Conservation (phyloP, 2,888 invertebrate genomes). For the Dendrolimus houi region DNA sequence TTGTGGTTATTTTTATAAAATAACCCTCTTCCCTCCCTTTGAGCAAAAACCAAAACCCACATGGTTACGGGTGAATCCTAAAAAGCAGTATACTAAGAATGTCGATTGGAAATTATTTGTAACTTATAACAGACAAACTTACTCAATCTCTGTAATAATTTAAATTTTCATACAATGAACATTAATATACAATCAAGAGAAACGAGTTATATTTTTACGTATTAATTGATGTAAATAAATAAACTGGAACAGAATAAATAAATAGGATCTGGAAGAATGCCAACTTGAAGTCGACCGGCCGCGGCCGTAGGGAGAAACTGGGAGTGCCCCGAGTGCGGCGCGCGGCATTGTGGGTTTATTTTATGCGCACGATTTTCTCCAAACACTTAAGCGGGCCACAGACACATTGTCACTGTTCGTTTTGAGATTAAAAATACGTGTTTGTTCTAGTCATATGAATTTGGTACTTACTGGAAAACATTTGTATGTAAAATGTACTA, state of each 20-base stretch:
- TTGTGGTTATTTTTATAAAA: too few species aligned
- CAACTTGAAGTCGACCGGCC: slow-evolving; percentile 23
- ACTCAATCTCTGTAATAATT: not conserved
- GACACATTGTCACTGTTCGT: too few species aligned
- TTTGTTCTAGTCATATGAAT: too few species aligned
- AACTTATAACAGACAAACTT: not conserved
- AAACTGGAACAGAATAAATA: slow-evolving; percentile 46
- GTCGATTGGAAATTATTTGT: not conserved
- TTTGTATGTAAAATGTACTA: too few species aligned
- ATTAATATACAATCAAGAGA: not conserved
- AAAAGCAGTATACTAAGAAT: too few species aligned
- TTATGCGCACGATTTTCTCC: slow-evolving; percentile 27
- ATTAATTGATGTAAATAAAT: slow-evolving; percentile 44
- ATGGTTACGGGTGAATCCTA: too few species aligned
- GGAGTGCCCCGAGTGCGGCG: slow-evolving; percentile 3
- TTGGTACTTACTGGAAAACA: too few species aligned
- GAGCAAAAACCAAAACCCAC: too few species aligned
- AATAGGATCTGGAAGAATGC: slow-evolving; percentile 41
- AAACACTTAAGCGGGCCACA: too few species aligned
- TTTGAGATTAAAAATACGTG: too few species aligned
- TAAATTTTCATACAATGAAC: not conserved
- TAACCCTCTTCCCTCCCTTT: too few species aligned
- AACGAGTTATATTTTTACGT: slow-evolving; percentile 3
- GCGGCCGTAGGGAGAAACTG: too few species aligned
- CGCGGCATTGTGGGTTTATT: slow-evolving; percentile 14